Evolutionary conservation across 2,888 invertebrate genomes (phyloP), one percentile per base, ranked within the genome.

Genomic region (Harpalus rubripes): DNA sequence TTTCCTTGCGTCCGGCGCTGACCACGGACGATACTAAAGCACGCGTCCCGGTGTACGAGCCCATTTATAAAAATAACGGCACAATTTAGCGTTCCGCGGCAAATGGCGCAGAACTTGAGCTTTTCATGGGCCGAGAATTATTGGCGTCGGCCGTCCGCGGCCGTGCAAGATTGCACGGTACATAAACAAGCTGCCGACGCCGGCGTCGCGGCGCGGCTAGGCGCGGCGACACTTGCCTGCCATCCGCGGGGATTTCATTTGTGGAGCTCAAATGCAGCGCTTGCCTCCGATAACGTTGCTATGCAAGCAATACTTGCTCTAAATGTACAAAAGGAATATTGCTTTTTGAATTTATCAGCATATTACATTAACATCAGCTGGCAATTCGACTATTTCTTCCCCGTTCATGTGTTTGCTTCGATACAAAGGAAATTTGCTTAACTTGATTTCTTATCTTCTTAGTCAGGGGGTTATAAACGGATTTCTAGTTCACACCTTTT

Each of bases 81-180:
- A 83, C 83, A 83, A 83, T 83, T 83, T 83, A 83, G 76, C 83
- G 76, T 82, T 76, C 61, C 74, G 56, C 76, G 76, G 83, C 83
- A 83, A 83, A 83, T 83, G 83, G 74, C 83, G 83, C 83, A 83
- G 83, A 83, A 83, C 83, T 83, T 83, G 83, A 83, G 83, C 83
- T 83, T 83, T 83, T 83, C 83, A 83, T 83, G 83, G 83, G 61
- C 76, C 83, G 83, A 83, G 83, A 83, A 83, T 83, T 83, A 83
- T 83, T 83, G 74, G 83, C 83, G 82, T 65, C 81, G 81, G 81
- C 32, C 52, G 68, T 65, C 68, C 68, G 82, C 76, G 56, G 76
- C 52, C 56, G 76, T 56, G 76, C 83, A 83, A 76, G 83, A 83
- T 76, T 83, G 83, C 83, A 83, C 76, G 83, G 83, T 83, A 83